Evolutionary conservation across 2,797 vertebrate species (phyloP), one percentile per base, ranked within the genome.

Genomic region (Manis crassicaudata): DNA sequence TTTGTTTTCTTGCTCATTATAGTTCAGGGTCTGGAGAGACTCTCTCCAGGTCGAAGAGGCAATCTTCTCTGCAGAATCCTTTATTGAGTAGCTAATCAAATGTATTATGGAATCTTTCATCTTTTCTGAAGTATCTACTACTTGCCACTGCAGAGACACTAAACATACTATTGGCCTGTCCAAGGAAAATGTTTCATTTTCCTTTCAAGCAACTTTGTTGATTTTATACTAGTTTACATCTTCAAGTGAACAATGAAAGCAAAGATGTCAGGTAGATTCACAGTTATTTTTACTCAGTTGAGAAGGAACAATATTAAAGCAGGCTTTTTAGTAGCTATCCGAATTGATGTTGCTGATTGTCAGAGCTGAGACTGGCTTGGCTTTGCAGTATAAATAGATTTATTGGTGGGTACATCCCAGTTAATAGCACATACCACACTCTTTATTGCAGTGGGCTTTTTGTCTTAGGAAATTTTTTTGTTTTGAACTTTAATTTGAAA

Each of bases 241-340:
- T 96, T 65, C 11, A 96, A 92, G n/a, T 60, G 5, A 12, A 63
- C 46, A 93, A 37, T 70, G 84, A 97, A 96, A 88, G 87, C 54
- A 92, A 93, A 97, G 37, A 96, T 96, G 65, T 50, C 60, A 94
- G 72, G 52, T 75, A 90, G 40, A 87, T 58, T 90, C 76, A 54
- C 35, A 82, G 81, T 95, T 63, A 72, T 94, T 98, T 98, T 97
- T 52, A 23, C 65, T 96, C 46, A 83, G 81, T 75, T 37, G 92
- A 96, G 60, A 96, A 96, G 37, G 23, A 94, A 70, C 29, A 35
- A 32, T 92, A 77, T 63, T 68, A 62, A 97, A 96, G 76, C 60
- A 0, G 73, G 86, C 94, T 96, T 90, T 73, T 52, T 89, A 43
- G 68, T 83, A 94, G 52, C 62, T 94, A 13, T 96, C 94, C 75